A percentile compares a stretch with the other conserved stretches of the same genome.
phyloP scores from a whole-genome alignment of 2,797 vertebrate genomes.

The Eleutherodactylus coqui region DNA sequence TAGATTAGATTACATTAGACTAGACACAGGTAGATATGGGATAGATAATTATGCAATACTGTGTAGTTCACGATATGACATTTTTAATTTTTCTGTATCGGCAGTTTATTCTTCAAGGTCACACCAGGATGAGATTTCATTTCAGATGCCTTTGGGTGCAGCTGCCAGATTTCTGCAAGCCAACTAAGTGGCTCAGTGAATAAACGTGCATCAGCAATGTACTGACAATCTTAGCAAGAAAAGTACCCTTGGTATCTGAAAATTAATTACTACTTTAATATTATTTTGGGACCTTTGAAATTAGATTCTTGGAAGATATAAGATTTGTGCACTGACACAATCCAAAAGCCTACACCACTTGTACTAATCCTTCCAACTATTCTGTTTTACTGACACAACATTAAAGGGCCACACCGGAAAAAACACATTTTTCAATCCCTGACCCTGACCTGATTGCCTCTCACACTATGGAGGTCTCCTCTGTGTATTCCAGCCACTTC shows the following conservation, averaged over 20 bases:
- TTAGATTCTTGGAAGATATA: background rate
- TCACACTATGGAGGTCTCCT: too few species aligned
- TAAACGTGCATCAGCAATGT: constrained; percentile 24
- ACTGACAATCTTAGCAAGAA: background rate
- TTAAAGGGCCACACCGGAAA: too few species aligned
- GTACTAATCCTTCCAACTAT: too few species aligned
- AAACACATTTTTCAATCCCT: too few species aligned
- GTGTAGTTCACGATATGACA: background rate
- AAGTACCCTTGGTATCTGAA: constrained; percentile 11
- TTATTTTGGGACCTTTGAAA: background rate
- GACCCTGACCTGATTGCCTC: too few species aligned
- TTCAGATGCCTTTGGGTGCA: constrained; percentile 19
- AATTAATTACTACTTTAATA: constrained; percentile 10
- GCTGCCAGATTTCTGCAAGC: constrained; percentile 35
- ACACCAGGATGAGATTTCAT: background rate
- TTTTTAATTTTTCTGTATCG: background rate
- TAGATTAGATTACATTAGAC: background rate
- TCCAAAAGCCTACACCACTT: too few species aligned
- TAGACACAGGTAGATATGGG: too few species aligned
- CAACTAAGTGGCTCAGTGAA: constrained; percentile 20
- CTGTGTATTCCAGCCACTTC: too few species aligned
- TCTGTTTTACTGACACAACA: too few species aligned
- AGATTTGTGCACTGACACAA: background rate
- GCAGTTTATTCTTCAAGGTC: constrained; percentile 12
- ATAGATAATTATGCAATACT: background rate